These are phyloP conservation scores for Dynastes maya DNA, from an alignment of 2,888 invertebrate genomes.

Conservation along the genomic window DNA sequence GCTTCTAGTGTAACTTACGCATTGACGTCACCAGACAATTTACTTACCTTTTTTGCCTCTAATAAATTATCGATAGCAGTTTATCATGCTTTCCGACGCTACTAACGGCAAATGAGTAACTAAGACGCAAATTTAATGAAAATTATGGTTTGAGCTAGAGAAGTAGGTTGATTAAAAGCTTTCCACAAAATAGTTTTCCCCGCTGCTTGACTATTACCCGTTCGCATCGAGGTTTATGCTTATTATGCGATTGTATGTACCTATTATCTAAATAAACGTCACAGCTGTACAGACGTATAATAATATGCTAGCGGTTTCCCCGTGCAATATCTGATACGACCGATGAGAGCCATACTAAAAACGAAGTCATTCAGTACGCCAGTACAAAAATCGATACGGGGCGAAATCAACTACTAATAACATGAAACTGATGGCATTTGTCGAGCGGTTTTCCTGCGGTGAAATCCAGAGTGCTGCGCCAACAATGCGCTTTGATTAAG, in stretches of 20 bases:
- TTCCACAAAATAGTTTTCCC: conserved; percentile 19
- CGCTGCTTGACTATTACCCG: not conserved
- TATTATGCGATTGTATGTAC: not conserved
- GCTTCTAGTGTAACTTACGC: not conserved
- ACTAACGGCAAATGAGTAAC: not conserved
- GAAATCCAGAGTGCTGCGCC: conserved; percentile 18
- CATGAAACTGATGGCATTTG: conserved; percentile 26
- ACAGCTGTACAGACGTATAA: not conserved
- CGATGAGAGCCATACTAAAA: conserved; percentile 4
- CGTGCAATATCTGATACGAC: not conserved
- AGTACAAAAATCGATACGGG: conserved; percentile 27
- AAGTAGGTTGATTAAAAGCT: not conserved
- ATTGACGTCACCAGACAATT: conserved; percentile 9
- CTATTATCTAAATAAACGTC: not conserved
- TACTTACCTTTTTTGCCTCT: not conserved
- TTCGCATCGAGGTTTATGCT: not conserved
- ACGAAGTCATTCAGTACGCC: not conserved
- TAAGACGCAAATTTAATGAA: conserved; percentile 10
- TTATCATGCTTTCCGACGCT: conserved; percentile 7
- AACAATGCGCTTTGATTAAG: conserved; percentile 32
- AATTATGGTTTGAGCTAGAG: not conserved
- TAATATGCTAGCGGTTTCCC: not conserved
- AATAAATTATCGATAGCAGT: conserved; percentile 21
- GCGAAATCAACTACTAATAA: conserved; percentile 26
- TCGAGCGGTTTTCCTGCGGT: conserved; percentile 19